phyloP scores from a whole-genome alignment of 2,797 vertebrate genomes.

The Pterois miles region DNA sequence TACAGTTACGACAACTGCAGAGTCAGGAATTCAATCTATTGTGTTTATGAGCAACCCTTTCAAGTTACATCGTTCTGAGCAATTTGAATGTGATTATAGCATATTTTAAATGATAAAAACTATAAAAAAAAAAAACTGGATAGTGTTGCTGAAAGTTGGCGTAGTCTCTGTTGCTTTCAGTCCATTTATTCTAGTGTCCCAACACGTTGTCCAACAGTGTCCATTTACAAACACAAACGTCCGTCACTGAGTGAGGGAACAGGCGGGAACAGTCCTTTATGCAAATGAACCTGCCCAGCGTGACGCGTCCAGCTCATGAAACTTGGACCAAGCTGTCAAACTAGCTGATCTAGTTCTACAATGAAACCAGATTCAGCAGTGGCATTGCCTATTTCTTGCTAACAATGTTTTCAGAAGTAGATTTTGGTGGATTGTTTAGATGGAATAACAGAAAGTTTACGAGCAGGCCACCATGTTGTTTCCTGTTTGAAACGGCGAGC shows the following conservation, averaged over 20 bases:
- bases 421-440: not conserved
- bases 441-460: too few species aligned
- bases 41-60: not conserved
- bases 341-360: not conserved
- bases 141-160: not conserved
- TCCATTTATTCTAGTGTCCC: not conserved
- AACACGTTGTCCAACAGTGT: not conserved
- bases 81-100: not conserved
- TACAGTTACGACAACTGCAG: conserved; percentile 27
- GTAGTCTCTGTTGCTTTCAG: not conserved
- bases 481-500: too few species aligned
- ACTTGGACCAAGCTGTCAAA: not conserved
- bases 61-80: not conserved
- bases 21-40: not conserved
- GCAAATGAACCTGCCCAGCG: not conserved
- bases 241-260: not conserved
- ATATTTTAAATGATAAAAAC: not conserved
- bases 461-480: too few species aligned
- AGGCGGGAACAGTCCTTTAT: not conserved
- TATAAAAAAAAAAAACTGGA: too few species aligned
- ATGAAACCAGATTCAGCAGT: not conserved
- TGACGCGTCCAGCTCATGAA: not conserved
- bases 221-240: not conserved
- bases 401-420: not conserved
- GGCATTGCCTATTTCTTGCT: not conserved